These are phyloP conservation scores for Altica lythri DNA, from an alignment of 2,888 invertebrate genomes.

Conservation along the genomic window DNA sequence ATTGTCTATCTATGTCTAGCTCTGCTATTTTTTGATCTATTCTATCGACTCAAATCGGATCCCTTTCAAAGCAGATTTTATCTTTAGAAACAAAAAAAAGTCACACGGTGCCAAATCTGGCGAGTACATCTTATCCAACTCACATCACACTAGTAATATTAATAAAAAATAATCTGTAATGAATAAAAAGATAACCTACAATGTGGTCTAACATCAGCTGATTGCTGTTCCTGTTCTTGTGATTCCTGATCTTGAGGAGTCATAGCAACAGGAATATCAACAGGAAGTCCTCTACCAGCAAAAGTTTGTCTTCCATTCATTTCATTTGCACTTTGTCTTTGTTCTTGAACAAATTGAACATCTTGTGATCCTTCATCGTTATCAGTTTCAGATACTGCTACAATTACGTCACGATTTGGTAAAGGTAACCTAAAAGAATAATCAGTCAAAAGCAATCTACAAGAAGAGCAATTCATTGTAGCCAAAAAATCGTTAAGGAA, in stretches of 20 bases:
- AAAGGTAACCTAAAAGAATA: slow-evolving; percentile 34
- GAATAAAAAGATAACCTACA: slow-evolving; percentile 62
- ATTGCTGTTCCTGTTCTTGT: slow-evolving; percentile 33
- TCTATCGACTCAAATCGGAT: no score
- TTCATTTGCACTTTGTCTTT: slow-evolving; percentile 51
- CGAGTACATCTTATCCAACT: no score
- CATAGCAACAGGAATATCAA: slow-evolving; percentile 56
- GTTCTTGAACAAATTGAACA: slow-evolving; percentile 50
- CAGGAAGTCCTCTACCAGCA: slow-evolving; percentile 53
- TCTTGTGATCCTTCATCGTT: slow-evolving; percentile 40
- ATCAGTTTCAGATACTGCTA: slow-evolving; percentile 51
- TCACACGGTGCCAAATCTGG: no score
- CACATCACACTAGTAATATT: background rate
- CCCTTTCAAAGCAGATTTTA: no score
- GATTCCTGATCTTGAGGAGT: slow-evolving; percentile 57
- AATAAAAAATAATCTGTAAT: background rate
- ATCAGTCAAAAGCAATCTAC: background rate
- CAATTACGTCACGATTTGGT: slow-evolving; percentile 54
- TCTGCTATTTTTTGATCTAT: no score
- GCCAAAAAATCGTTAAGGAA: background rate
- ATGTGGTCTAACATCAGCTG: slow-evolving; percentile 70
- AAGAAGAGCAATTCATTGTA: no score
- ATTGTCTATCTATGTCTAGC: no score
- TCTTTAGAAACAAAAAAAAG: no score
- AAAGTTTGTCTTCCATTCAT: slow-evolving; percentile 55